Percentiles rank a stretch among this genome's conserved stretches.
Evolutionary conservation across 92 coral and sea anemone genomes (phyloP).

Genomic region (Porites cylindrica): DNA sequence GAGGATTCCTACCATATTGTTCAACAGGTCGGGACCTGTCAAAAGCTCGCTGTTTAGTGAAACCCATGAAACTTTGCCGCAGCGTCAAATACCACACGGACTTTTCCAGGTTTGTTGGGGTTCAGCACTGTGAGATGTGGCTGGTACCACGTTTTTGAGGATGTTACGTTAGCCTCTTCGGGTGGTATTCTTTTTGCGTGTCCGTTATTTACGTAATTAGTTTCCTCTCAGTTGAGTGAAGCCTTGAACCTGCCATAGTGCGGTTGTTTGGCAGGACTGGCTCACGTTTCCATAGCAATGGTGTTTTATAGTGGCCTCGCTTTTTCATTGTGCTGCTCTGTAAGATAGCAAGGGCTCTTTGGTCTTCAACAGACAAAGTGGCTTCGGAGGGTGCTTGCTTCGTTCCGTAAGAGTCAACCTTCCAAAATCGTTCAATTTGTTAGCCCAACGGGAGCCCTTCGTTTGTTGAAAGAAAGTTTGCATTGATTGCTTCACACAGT

Average conservation of each 20-base stretch:
- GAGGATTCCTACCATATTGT: conserved; percentile 64
- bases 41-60: conserved; percentile 53
- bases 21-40: conserved; percentile 56
- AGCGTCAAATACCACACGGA: conserved; percentile 75
- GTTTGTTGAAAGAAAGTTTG: conserved; percentile 2
- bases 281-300: conserved; percentile 60
- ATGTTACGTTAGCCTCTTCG: conserved; percentile 40
- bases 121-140: conserved; percentile 79
- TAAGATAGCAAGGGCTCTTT: conserved; percentile 42
- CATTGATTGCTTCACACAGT: conserved; percentile 31
- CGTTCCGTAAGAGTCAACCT: conserved; percentile 51
- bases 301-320: conserved; percentile 68
- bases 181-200: conserved; percentile 54
- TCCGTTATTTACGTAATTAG: conserved; percentile 13
- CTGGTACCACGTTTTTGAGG: conserved; percentile 64
- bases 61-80: conserved; percentile 50
- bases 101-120: conserved; percentile 66
- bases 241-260: conserved; percentile 34
- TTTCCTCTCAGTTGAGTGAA: too few species aligned
- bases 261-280: conserved; percentile 56
- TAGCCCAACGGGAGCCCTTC: conserved; percentile 22
- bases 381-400: conserved; percentile 6
- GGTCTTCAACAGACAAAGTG: conserved; percentile 48
- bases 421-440: conserved; percentile 60
- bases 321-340: conserved; percentile 32